Base-by-base conservation (phyloP, 2,888 invertebrate species). In the Meteorus cinctellus region DNA sequence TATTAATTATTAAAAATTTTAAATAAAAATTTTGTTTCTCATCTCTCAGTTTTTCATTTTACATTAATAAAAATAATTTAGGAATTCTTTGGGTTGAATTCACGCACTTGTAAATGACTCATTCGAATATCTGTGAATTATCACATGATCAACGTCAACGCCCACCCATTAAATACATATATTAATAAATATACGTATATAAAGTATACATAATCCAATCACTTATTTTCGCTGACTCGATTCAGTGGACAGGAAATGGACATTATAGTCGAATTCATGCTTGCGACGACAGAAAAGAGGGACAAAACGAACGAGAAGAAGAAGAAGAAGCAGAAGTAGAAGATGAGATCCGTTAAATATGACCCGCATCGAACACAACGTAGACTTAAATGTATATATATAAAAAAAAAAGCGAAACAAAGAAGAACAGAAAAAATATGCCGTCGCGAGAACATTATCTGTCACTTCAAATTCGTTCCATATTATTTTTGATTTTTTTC, bases 261-360 rank as follows among this genome's bases (percentile, higher is more conserved):
- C 29, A 55, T 76, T 76, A 60, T 68, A 45, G 62, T 72, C 29
- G 29, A 72, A 72, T 76, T 76, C 63, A 41, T 68, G 67, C 36
- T 45, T 68, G 59, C 65, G 74, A 45, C 59, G 34, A 63, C 63
- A 31, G n/a, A 34, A 63, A 63, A 31, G 16, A 63, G 34, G 34
- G 63, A 63, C 63, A 63, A 63, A 29, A 63, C 41, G 10, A 55
- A 19, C 8, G 19, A 24, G 19, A 19, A 55, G 4, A 55, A 55
- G n/a, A 5, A 55, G n/a, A 5, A 55, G 19, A 55, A 55, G 19
- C 19, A 55, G n/a, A 2, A 62, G 31, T 31, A 62, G 14, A 62
- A 29, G 34, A 62, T 8, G 29, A 74, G 68, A 41, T 48, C 74
- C 68, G 74, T 74, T 74, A 74, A 74, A 68, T 68, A 62, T 74